Evolutionary conservation across 1,140 invertebrate genomes (phyloP).

Genomic region (Aphaenogaster ashmeadi): DNA sequence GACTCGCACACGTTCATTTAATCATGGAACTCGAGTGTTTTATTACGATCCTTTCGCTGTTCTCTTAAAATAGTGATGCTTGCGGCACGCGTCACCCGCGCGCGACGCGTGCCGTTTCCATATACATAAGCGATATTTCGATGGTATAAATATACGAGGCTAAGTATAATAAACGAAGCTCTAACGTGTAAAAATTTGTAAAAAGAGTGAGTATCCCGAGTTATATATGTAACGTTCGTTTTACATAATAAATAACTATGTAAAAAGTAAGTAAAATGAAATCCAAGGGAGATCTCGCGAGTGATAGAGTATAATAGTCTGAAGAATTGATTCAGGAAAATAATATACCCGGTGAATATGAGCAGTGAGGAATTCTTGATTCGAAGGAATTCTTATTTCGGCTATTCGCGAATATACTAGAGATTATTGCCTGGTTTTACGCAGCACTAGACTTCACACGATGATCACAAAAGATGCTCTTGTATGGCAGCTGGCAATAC

Average conservation of each 20-base stretch:
- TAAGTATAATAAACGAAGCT: conserved; percentile 66
- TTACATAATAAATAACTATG: conserved; percentile 59
- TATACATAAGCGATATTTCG: conserved; percentile 50
- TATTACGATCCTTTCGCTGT: conserved; percentile 38
- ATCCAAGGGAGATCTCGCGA: conserved; percentile 28
- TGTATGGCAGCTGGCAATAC: conserved; percentile 66
- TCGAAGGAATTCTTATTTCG: conserved; percentile 42
- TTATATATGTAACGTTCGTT: conserved; percentile 68
- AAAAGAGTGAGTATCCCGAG: conserved; percentile 65
- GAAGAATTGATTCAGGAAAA: conserved; percentile 44
- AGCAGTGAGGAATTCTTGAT: conserved; percentile 59
- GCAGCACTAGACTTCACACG: conserved; percentile 64
- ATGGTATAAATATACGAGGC: conserved; percentile 64
- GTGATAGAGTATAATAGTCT: conserved; percentile 28
- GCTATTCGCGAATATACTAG: conserved; percentile 57
- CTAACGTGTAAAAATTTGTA: conserved; percentile 73
- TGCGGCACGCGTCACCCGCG: conserved; percentile 12
- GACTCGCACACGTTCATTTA: conserved; percentile 10
- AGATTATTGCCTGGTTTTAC: conserved; percentile 55
- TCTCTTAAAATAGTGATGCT: conserved; percentile 47
- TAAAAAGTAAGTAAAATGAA: conserved; percentile 61
- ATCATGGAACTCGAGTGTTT: conserved; percentile 6
- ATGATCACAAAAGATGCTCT: conserved; percentile 60
- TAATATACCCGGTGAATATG: conserved; percentile 48
- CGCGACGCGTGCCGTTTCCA: conserved; percentile 23